Conservation (phyloP, 64 coral and sea anemone species). For the Montipora cactus region DNA sequence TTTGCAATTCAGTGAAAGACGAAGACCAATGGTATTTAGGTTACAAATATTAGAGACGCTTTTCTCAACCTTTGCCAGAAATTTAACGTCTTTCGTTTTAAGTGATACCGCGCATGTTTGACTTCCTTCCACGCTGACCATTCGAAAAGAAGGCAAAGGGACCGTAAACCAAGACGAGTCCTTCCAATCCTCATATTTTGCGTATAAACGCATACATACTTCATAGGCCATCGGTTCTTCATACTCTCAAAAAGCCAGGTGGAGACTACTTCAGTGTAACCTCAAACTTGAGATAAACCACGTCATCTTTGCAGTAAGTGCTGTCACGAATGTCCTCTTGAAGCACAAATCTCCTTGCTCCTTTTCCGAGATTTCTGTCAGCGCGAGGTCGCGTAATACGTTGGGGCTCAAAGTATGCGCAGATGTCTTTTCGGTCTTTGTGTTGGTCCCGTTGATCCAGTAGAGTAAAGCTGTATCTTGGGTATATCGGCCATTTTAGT, state of each 20-base stretch:
- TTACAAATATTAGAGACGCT: too few species aligned
- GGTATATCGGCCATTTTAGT: constrained; percentile 87
- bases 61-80: too few species aligned
- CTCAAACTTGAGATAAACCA: constrained; percentile 88
- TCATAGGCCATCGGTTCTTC: neutral
- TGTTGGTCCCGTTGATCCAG: constrained; percentile 84
- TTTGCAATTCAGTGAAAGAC: too few species aligned
- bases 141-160: neutral
- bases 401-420: constrained; percentile 92
- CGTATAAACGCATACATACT: neutral
- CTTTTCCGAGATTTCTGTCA: constrained; percentile 96
- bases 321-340: constrained; percentile 80
- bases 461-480: constrained; percentile 86
- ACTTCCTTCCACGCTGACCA: too few species aligned
- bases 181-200: neutral
- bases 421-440: constrained; percentile 79
- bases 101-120: too few species aligned
- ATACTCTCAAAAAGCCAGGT: constrained; percentile 77
- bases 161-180: neutral
- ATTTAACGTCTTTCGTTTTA: too few species aligned
- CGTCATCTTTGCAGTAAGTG: constrained; percentile 90
- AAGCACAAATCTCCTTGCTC: constrained; percentile 90
- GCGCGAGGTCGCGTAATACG: constrained; percentile 80
- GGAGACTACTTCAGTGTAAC: constrained; percentile 77
- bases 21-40: too few species aligned